Conservation (phyloP, 2,888 invertebrate genomes). For the Mantis religiosa region DNA sequence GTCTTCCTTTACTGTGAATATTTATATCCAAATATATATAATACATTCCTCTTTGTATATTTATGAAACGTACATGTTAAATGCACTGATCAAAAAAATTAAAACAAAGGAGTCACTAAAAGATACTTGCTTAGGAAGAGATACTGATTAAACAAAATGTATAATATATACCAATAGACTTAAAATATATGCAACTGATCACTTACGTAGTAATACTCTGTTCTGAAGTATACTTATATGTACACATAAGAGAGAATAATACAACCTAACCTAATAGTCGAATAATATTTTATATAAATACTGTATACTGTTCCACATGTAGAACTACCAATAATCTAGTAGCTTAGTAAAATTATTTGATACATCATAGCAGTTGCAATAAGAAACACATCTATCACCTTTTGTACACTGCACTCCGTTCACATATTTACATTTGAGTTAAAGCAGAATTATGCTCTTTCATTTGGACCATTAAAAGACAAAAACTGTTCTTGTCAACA, state of each 20-base stretch:
- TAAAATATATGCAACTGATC: slow-evolving; percentile 3
- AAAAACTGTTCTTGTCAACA: not conserved
- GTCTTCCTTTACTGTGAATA: not conserved
- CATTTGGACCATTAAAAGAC: not conserved
- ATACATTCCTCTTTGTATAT: not conserved
- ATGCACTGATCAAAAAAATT: not conserved
- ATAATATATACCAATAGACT: not conserved
- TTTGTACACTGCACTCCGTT: slow-evolving; percentile 1
- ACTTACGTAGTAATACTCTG: not conserved
- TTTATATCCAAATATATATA: not conserved
- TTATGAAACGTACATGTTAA: not conserved
- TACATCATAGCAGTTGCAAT: not conserved
- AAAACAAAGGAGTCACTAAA: not conserved
- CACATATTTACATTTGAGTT: not conserved
- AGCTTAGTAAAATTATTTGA: not conserved
- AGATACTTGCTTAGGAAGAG: not conserved
- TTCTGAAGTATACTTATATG: slow-evolving; percentile 2
- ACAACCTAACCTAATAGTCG: not conserved
- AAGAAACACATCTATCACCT: not conserved
- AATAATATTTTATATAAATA: slow-evolving; percentile 9
- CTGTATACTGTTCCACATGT: slow-evolving; percentile 8
- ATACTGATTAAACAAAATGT: not conserved
- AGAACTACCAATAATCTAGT: not conserved
- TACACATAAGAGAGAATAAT: slow-evolving; percentile 1
- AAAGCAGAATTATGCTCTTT: not conserved